These are phyloP conservation scores for Aphelenchoides fujianensis DNA, from an alignment of 1,140 invertebrate species.

Conservation along the genomic window DNA sequence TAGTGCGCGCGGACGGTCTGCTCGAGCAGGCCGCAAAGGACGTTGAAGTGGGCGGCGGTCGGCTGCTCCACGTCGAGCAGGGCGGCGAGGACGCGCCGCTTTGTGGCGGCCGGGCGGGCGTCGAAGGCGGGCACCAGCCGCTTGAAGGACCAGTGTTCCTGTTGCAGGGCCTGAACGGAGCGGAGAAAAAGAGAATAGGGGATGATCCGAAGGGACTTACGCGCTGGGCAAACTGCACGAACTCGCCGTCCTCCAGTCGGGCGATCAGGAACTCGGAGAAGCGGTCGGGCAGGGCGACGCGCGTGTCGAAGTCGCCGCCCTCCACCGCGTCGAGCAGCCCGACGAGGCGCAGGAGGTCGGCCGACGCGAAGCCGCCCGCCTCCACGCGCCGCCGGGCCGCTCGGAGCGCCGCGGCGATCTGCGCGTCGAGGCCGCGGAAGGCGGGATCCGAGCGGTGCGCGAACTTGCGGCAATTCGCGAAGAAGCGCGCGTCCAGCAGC, in stretches of 20 bases:
- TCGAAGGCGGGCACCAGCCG: not conserved
- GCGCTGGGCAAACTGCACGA: not conserved
- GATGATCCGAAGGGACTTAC: no score
- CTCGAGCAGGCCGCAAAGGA: not conserved
- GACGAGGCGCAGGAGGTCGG: not conserved
- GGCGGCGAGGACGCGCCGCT: not conserved
- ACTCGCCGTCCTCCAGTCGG: not conserved
- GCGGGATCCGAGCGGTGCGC: slow-evolving; percentile 5
- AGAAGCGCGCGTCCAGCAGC: not conserved
- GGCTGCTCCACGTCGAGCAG: not conserved
- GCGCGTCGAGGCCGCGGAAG: not conserved
- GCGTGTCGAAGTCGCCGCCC: slow-evolving; percentile 14
- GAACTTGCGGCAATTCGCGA: not conserved
- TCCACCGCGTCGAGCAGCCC: not conserved
- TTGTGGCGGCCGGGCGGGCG: not conserved
- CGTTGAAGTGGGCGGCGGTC: slow-evolving; percentile 4
- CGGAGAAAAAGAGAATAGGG: not conserved
- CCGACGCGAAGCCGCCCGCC: not conserved
- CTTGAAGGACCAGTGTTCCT: not conserved
- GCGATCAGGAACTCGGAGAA: slow-evolving; percentile 7
- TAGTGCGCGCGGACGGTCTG: not conserved
- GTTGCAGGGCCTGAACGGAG: not conserved
- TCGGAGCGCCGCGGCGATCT: not conserved
- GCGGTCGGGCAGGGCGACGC: not conserved
- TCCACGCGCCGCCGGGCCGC: not conserved